These are phyloP conservation scores for Ommatoiulus sabulosus DNA, from an alignment of 2,888 invertebrate species.

Conservation along the genomic window DNA sequence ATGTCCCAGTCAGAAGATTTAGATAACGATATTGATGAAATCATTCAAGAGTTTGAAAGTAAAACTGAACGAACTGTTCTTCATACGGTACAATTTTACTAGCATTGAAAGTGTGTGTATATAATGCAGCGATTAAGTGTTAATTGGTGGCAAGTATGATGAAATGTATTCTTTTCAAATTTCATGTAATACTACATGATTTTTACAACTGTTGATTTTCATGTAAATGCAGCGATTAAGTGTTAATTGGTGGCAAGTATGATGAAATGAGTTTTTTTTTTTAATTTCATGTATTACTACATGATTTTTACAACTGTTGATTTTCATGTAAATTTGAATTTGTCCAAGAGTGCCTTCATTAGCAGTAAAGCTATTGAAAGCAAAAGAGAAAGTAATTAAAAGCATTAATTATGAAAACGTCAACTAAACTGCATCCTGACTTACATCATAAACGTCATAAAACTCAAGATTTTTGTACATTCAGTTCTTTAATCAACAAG, in stretches of 20 bases:
- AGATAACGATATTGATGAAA: constrained; percentile 97
- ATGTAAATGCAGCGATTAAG: not conserved
- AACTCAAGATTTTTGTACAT: not conserved
- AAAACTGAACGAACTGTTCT: constrained; percentile 83
- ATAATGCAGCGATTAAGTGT: not conserved
- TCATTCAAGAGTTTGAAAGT: constrained; percentile 93
- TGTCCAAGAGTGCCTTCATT: constrained; percentile 47
- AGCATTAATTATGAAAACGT: not conserved
- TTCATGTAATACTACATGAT: not conserved
- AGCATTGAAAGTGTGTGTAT: constrained; percentile 1
- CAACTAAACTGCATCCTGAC: not conserved
- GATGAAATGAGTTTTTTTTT: not conserved
- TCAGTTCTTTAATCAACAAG: too few relatives aligned
- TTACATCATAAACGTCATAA: not conserved
- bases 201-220: not conserved
- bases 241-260: not conserved
- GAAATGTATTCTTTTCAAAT: not conserved
- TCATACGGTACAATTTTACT: constrained; percentile 96
- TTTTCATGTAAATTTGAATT: constrained; percentile 26
- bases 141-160: not conserved
- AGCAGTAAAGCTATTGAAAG: constrained; percentile 23
- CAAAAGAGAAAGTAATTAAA: not conserved
- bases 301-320: not conserved
- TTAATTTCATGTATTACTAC: not conserved
- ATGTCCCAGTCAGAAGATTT: constrained; percentile 90